Evolutionary conservation across 2,113 vertebrate genomes (phyloP).

Genomic region (Pseudorectes ferrugineus): DNA sequence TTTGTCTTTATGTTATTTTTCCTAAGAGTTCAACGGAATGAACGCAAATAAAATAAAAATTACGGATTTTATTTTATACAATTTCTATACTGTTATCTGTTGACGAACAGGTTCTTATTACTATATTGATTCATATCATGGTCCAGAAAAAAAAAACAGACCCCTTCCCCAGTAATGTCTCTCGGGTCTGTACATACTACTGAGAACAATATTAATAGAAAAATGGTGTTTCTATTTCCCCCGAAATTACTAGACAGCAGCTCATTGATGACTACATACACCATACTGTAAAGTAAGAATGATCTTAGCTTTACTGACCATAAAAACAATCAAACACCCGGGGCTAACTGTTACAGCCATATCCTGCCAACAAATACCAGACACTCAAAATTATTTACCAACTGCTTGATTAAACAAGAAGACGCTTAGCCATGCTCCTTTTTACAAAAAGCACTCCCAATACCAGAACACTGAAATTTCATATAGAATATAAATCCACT

Average conservation of each 20-base stretch:
- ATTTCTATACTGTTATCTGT: constrained; percentile 15
- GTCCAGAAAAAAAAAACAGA: not conserved
- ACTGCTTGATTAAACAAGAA: not conserved
- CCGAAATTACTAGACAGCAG: not conserved
- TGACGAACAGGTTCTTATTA: not conserved
- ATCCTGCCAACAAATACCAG: not conserved
- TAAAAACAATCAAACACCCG: not conserved
- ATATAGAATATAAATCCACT: not conserved
- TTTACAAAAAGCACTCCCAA: not conserved
- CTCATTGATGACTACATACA: not conserved
- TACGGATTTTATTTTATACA: not conserved
- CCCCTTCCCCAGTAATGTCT: not conserved
- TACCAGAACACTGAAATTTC: not conserved
- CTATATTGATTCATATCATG: not conserved
- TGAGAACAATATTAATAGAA: not conserved
- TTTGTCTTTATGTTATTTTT: not conserved
- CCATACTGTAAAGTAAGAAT: not conserved
- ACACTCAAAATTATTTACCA: not conserved
- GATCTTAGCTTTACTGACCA: not conserved
- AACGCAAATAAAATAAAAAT: not conserved
- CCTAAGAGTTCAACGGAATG: not conserved
- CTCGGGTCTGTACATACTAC: not conserved
- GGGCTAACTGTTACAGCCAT: not conserved
- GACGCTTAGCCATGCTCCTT: not conserved
- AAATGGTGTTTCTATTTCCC: not conserved